phyloP scores from a whole-genome alignment of 2,797 vertebrate genomes.

The Cossypha niveicapilla region DNA sequence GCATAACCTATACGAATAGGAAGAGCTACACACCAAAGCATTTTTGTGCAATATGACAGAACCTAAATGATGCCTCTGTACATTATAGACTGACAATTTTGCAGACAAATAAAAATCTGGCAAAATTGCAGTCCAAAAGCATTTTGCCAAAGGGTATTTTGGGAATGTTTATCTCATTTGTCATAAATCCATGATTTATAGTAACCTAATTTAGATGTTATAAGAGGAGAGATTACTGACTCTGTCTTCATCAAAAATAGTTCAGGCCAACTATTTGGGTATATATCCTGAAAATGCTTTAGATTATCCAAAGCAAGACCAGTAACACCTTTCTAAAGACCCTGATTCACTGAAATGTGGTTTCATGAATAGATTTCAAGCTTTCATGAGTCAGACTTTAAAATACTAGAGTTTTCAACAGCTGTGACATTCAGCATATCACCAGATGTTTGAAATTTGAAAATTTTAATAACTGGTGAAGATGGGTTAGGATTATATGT shows the following conservation, averaged over 20 bases:
- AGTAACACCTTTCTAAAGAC: background rate
- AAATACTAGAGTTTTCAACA: background rate
- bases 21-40: background rate
- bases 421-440: background rate
- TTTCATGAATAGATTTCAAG: background rate
- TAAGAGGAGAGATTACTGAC: conserved; percentile 20
- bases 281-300: background rate
- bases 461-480: background rate
- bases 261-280: background rate
- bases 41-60: conserved; percentile 15
- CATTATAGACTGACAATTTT: conserved; percentile 28
- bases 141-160: conserved; percentile 57
- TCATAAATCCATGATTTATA: conserved; percentile 42
- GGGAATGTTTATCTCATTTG: conserved; percentile 41
- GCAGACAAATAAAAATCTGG: conserved; percentile 54
- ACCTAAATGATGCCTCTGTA: conserved; percentile 16
- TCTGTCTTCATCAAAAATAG: conserved; percentile 12
- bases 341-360: background rate
- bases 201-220: conserved; percentile 35
- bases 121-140: conserved; percentile 29
- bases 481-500: background rate
- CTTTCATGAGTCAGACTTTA: background rate
- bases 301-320: background rate
- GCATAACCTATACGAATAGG: background rate
- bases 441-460: background rate